Evolutionary conservation across 2,113 vertebrate genomes (phyloP), one percentile per base, ranked within the genome.

Genomic region (Mormyrus lacerda): DNA sequence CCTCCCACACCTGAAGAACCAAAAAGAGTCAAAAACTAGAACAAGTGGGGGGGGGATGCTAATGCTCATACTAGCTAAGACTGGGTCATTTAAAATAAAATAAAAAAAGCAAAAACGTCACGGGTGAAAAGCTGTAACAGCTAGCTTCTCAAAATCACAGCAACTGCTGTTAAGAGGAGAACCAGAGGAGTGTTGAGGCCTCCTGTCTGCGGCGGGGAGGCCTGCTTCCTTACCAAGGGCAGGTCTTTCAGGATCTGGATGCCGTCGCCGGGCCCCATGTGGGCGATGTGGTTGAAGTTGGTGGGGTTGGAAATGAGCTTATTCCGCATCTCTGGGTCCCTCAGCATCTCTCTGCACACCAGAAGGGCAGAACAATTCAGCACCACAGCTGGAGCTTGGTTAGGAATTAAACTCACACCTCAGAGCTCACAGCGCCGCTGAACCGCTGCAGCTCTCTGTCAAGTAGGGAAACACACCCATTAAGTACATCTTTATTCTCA

Each of bases 271-370:
- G 98, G 98, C 91, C 98, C 98, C 98, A 99, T 99, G 95, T 99
- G 98, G 94, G 97, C 98, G 95, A 99, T 98, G 88, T 99, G 98
- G 96, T 99, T 99, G 96, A 99, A 99, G 96, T 99, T 99, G 94
- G 98, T 99, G 92, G 98, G 98, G 93, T 99, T 98, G 95, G 98
- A 99, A 95, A 99, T 99, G 92, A 99, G 96, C 94, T 99, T 99
- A 95, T 98, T 99, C 96, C 98, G 97, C 97, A 98, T 99, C 96
- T 99, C 98, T 51, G 98, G 98, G 93, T 99, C 98, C 5, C 97
- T 96, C 65, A 99, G 96, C 98, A 99, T 99, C 94, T 99, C 98
- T 95, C 98, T 99, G 93, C 48, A 96, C 94, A 93, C 48, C 95
- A 69, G 39, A 88, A 39, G 91, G 19, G 85, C 11, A 8, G 55